Evolutionary conservation across 2,888 invertebrate species (phyloP), one percentile per base, ranked within the genome.

Genomic region (Pseudoips prasinana): DNA sequence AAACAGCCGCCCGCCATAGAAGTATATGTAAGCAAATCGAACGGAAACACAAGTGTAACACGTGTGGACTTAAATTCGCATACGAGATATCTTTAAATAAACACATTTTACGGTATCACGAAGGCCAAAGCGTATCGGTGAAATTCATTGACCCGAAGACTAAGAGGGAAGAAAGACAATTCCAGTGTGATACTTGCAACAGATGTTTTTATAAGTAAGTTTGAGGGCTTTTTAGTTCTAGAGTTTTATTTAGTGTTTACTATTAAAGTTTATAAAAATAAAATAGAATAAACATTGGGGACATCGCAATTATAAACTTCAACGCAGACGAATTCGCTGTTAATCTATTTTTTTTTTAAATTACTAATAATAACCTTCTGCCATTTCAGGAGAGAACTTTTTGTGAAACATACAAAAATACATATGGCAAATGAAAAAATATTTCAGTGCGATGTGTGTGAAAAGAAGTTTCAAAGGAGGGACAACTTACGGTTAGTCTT

Each of bases 351-450:
- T 14, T 3, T 8, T 29, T 8, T 43, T 46, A n/a, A n/a, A n/a
- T n/a, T n/a, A n/a, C n/a, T n/a, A n/a, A n/a, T n/a, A n/a, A n/a
- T n/a, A n/a, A n/a, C n/a, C n/a, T n/a, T n/a, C n/a, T n/a, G n/a
- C n/a, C n/a, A 29, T 34, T 72, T 55, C 65, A 92, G 93, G 70
- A 90, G 91, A 29, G 93, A 92, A 47, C 90, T 91, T 56, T 78
- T 94, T 6, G 90, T 91, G 0, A 90, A 92, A 29, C 94, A 94
- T 68, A 89, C 90, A 10, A 91, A 91, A 54, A 78, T 90, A n/a
- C 93, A 93, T 64, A 82, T 88, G 57, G 87, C 87, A 0, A 69
- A 78, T 23, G 87, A 86, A 31, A 90, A 90, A 44, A 75, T 79
- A 26, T 91, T 85, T 46, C 86, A 91, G 51, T 92, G 92, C 46